Evolutionary conservation across 2,888 invertebrate genomes (phyloP), one percentile per base, ranked within the genome.

Genomic region (Dioctria rufipes): DNA sequence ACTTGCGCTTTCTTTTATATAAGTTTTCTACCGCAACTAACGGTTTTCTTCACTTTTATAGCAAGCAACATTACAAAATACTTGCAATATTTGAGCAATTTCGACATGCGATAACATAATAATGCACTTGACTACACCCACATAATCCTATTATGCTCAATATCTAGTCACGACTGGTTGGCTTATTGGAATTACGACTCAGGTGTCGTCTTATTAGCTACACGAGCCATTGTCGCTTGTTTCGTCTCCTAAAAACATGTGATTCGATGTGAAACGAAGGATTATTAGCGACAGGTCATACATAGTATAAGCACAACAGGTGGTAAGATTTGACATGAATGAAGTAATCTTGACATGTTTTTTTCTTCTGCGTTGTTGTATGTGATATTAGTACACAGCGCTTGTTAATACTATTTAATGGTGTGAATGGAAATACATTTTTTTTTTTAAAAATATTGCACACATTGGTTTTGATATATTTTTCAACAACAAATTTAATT

Each of bases 251-350:
- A 37, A 37, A 13, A 8, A 4, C 54, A 46, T 46, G 9, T 6
- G 25, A 39, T 54, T 69, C 46, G 71, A 71, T 71, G 71, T n/a
- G 37, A 71, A 58, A 40, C 51, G 71, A 71, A 54, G 71, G 71
- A 71, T 71, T 58, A 71, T 71, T 51, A 54, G 71, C 71, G 71
- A 71, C 54, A 71, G 71, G 71, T 71, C 71, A 54, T 25, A 25
- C 25, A 25, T 25, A 25, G 25, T 1, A 25, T 54, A 58, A 39
- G 71, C 71, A 13, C 71, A 2, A 11, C 71, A 71, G 71, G 71
- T 71, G 71, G 51, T 25, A 46, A 13, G 25, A 13, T 43, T 37
- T 37, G 67, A 3, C 54, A 54, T n/a, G 71, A 49, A 71, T 71
- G 71, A 39, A 11, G 54, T 71, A 39, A 25, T 71, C 54, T 51